Evolutionary conservation across 2,797 vertebrate species (phyloP), one percentile per base, ranked within the genome.

Genomic region (Pseudopleuronectes americanus): DNA sequence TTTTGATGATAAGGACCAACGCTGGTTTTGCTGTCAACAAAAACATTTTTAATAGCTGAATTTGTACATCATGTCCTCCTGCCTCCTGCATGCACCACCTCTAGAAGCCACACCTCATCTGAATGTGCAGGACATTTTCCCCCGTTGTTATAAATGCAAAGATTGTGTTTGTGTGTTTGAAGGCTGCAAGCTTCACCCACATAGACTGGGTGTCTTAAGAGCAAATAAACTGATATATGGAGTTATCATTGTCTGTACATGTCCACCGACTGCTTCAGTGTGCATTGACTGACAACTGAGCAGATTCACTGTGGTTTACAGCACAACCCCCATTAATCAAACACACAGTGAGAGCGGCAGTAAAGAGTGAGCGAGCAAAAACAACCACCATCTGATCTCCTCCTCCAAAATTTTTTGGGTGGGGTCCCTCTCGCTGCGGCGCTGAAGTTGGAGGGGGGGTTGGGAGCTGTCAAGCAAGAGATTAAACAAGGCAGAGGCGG

Each of bases 371-470:
- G 51, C 19, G 49, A 76, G 62, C 57, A 88, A 74, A 86, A 86
- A 86, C 78, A 87, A 81, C 72, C 71, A 74, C 62, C 80, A 74
- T 81, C 77, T 88, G 71, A 87, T 80, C 77, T 74, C 55, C 65
- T 74, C 78, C 72, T 84, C 60, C 59, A 69, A 69, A 75, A 78
- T 86, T 84, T 86, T 84, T 85, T 90, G 90, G 89, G 90, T 90
- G 90, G 88, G 90, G 92, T 90, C 84, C 81, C 71, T 84, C 73
- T 80, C 55, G 36, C 73, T 87, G 84, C 79, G 76, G 68, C 77
- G 70, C 74, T 76, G 72, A 68, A 77, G 73, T 68, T 66, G 56
- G 72, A 58, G 66, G 66, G 74, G 73, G 76, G 84, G 87, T 75
- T 73, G 86, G 83, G 74, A 77, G 80, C 59, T 51, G 47, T 69